A percentile compares a stretch with the other conserved stretches of the same genome.
Conservation (phyloP, 1,140 invertebrate genomes). For the Trialeurodes vaporariorum region DNA sequence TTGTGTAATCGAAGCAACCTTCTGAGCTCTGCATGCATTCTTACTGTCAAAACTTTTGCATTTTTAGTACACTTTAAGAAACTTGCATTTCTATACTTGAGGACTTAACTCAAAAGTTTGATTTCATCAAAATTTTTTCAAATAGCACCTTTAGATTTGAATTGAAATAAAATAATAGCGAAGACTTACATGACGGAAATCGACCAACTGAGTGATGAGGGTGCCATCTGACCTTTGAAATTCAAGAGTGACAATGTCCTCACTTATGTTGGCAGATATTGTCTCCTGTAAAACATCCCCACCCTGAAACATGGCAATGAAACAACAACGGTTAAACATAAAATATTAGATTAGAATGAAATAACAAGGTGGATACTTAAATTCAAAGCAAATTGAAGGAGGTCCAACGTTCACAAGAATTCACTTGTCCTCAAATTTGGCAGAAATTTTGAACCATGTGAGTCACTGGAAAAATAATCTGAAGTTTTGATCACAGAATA, state of each 20-base stretch:
- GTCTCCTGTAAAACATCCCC: conserved; percentile 86
- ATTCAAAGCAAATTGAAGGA: not conserved
- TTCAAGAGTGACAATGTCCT: conserved; percentile 77
- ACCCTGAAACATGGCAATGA: conserved; percentile 58
- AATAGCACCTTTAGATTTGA: no score
- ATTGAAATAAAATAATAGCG: not conserved
- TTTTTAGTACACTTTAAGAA: no score
- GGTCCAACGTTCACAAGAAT: not conserved
- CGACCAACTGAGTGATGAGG: conserved; percentile 79
- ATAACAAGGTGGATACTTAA: not conserved
- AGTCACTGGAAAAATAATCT: no score
- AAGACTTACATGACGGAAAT: conserved; percentile 79
- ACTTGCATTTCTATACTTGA: no score
- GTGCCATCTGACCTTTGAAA: conserved; percentile 84
- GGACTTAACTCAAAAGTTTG: no score
- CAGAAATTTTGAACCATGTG: no score
- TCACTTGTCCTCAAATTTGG: not conserved
- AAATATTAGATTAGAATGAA: not conserved
- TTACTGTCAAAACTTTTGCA: no score
- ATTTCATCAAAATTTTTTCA: no score
- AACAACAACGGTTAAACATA: not conserved
- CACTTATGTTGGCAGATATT: conserved; percentile 77
- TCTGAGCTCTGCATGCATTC: no score
- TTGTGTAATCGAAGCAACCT: no score
- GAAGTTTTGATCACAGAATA: no score